Conservation (phyloP, 2,797 vertebrate species). For the Peromyscus eremicus region DNA sequence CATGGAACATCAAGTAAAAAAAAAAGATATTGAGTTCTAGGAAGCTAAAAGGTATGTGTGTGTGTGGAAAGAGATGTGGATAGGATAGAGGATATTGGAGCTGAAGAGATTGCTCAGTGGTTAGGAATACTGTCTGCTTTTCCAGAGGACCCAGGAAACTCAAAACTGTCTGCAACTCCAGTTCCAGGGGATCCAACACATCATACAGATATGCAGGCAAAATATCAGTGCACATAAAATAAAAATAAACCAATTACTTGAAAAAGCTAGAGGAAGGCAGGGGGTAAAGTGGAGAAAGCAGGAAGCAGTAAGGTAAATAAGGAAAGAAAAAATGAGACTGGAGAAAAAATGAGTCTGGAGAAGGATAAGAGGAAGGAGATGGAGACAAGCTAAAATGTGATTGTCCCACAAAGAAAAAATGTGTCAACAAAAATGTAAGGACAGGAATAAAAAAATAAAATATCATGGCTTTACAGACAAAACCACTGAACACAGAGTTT, state of each 20-base stretch:
- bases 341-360: background rate
- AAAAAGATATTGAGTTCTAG: background rate
- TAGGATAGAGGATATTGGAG: background rate
- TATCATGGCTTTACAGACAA: too few relatives aligned
- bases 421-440: background rate
- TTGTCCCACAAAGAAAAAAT: background rate
- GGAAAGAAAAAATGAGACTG: background rate
- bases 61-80: too few relatives aligned
- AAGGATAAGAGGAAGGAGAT: too few relatives aligned
- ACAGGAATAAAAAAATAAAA: background rate
- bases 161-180: background rate
- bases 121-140: background rate
- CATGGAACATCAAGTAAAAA: background rate
- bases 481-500: background rate
- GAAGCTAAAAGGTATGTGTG: background rate
- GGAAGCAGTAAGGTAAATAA: background rate
- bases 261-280: background rate
- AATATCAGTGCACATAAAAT: background rate
- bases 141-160: background rate
- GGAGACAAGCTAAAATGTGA: background rate
- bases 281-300: background rate
- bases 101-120: too few relatives aligned
- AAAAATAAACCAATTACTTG: background rate
- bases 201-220: background rate
- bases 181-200: background rate